A percentile compares a stretch with the other conserved stretches of the same genome.
phyloP scores from a whole-genome alignment of 2,113 vertebrate species.

The Gymnobelideus leadbeateri region DNA sequence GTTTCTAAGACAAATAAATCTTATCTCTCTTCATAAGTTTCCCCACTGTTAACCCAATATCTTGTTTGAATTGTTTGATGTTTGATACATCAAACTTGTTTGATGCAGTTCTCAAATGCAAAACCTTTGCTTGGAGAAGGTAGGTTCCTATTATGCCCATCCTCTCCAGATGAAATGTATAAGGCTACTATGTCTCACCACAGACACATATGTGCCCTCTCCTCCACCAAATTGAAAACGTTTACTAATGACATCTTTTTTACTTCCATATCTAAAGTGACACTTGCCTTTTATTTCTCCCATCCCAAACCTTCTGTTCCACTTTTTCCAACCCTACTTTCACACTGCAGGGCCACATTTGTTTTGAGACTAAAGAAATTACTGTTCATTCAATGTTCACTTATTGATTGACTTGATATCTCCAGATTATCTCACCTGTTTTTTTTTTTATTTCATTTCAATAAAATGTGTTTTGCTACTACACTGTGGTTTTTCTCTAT shows the following conservation, averaged over 20 bases:
- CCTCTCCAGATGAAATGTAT: not conserved
- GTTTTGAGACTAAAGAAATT: not conserved
- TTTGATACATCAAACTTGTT: too few relatives aligned
- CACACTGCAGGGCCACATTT: not conserved
- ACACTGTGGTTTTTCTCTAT: not conserved
- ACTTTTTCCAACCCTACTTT: not conserved
- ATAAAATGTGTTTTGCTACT: not conserved
- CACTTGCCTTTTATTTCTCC: not conserved
- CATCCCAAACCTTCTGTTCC: not conserved
- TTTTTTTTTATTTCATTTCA: not conserved
- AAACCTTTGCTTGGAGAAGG: not conserved
- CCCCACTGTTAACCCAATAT: not conserved
- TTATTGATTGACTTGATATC: not conserved
- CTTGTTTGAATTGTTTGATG: not conserved
- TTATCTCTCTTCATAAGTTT: not conserved
- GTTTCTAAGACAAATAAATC: not conserved
- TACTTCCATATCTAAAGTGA: not conserved
- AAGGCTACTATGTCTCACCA: not conserved
- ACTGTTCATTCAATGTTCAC: not conserved
- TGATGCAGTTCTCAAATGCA: not conserved
- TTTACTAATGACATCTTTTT: not conserved
- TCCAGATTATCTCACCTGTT: not conserved
- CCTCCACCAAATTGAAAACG: not conserved
- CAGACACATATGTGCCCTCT: not conserved
- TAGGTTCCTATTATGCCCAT: not conserved